Conservation (phyloP, 2,113 vertebrate species). For the Rhinoderma darwinii region DNA sequence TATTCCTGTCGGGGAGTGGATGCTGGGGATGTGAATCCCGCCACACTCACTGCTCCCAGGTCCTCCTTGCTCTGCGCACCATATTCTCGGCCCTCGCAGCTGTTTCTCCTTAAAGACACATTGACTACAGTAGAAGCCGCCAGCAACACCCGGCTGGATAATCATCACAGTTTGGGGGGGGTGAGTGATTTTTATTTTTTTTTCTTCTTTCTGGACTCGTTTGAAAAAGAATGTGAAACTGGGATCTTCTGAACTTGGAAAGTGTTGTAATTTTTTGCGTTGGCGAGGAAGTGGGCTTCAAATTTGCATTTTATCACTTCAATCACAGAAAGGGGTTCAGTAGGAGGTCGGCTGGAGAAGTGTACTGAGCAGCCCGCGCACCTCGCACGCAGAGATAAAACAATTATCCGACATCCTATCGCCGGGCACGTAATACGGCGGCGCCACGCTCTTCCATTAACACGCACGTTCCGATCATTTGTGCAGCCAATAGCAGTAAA, state of each 20-base stretch:
- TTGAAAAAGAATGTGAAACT: neutral
- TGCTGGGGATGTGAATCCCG: no score
- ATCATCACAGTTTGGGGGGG: neutral
- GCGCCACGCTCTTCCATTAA: no score
- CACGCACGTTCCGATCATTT: no score
- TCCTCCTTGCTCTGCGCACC: neutral
- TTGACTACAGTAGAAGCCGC: neutral
- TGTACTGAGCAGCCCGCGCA: no score
- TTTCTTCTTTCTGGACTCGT: neutral
- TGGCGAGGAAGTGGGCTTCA: neutral
- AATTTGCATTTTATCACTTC: neutral
- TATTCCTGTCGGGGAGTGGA: no score
- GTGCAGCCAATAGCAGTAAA: no score
- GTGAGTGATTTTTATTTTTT: neutral
- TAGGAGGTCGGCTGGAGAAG: neutral
- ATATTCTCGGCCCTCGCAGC: neutral
- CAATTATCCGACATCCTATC: no score
- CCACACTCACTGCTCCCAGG: neutral
- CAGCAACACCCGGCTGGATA: neutral
- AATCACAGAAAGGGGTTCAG: neutral
- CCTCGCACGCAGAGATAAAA: no score
- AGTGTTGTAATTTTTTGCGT: neutral
- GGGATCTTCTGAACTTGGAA: neutral
- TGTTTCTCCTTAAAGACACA: constrained; percentile 2
- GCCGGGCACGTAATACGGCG: no score